Percentiles rank a stretch among this genome's conserved stretches.
phyloP scores from a whole-genome alignment of 2,888 invertebrate species.

The Drosophila nigricruria region DNA sequence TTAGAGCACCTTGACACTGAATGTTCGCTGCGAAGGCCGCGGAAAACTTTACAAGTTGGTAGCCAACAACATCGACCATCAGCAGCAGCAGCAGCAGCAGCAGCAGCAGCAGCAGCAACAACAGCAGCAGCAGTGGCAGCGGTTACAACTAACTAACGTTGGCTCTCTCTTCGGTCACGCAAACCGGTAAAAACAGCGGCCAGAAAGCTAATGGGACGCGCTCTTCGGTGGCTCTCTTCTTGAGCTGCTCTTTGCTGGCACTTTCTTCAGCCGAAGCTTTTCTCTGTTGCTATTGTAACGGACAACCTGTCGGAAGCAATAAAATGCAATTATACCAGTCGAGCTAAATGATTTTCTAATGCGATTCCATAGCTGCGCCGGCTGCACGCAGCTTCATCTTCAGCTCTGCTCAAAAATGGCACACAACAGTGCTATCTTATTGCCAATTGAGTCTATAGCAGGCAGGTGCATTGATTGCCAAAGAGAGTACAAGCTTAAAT shows the following conservation, averaged over 20 bases:
- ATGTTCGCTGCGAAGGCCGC: conserved; percentile 74
- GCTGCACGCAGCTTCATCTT: conserved; percentile 31
- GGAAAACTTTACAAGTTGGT: conserved; percentile 78
- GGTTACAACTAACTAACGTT: conserved; percentile 59
- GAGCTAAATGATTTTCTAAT: conserved; percentile 70
- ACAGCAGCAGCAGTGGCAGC: conserved; percentile 17
- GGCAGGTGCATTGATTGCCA: conserved; percentile 60
- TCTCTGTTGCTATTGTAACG: conserved; percentile 55
- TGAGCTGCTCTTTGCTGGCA: conserved; percentile 53
- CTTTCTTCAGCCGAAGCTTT: conserved; percentile 67
- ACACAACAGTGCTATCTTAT: conserved; percentile 47
- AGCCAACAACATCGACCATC: conserved; percentile 38
- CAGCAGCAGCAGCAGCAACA: conserved; percentile 2
- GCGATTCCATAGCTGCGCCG: conserved; percentile 33
- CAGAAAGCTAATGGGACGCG: conserved; percentile 62
- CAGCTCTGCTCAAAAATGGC: conserved; percentile 29
- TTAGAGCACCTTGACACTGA: conserved; percentile 80
- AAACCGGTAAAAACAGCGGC: conserved; percentile 70
- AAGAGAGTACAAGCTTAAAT: conserved; percentile 44
- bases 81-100: conserved; percentile 15
- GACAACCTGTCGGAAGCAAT: conserved; percentile 71
- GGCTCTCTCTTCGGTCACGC: conserved; percentile 47
- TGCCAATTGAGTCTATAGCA: conserved; percentile 49
- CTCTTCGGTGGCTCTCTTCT: conserved; percentile 49
- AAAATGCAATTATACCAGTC: conserved; percentile 67